Conservation (phyloP, 2,888 invertebrate species). For the Rhimphoctona megacephalus region DNA sequence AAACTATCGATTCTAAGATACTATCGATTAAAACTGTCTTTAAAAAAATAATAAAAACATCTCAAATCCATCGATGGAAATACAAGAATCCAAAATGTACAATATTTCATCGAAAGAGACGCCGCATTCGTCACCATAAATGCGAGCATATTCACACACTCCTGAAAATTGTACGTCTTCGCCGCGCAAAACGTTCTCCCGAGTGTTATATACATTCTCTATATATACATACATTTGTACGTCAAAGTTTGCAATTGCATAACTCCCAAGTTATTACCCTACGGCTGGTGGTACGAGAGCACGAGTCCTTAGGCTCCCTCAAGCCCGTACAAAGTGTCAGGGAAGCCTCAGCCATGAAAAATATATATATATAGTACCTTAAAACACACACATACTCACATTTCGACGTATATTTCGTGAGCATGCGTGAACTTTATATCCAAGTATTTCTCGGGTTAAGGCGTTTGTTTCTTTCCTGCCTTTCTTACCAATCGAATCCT, state of each 20-base stretch:
- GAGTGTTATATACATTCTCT: constrained; percentile 14
- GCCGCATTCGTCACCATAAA: constrained; percentile 15
- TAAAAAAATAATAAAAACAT: neutral
- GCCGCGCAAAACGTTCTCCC: constrained; percentile 47
- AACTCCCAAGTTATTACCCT: constrained; percentile 68
- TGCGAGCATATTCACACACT: constrained; percentile 56
- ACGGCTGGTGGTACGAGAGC: neutral
- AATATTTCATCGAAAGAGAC: neutral
- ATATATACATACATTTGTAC: constrained; percentile 7
- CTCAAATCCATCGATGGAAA: neutral
- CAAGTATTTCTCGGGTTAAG: constrained; percentile 4
- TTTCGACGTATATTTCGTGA: neutral
- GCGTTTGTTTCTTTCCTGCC: neutral
- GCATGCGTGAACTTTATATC: neutral
- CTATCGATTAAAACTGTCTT: neutral
- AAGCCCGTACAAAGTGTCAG: constrained; percentile 38
- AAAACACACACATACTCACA: neutral
- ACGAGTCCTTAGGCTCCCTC: constrained; percentile 32
- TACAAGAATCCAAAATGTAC: neutral
- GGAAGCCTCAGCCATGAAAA: constrained; percentile 56
- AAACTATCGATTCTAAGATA: too few species aligned
- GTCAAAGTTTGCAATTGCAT: constrained; percentile 74
- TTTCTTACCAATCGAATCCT: neutral
- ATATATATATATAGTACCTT: constrained; percentile 31
- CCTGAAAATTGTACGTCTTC: constrained; percentile 71